Conservation (phyloP, 2,113 vertebrate genomes). For the Chionodraco myersi region DNA sequence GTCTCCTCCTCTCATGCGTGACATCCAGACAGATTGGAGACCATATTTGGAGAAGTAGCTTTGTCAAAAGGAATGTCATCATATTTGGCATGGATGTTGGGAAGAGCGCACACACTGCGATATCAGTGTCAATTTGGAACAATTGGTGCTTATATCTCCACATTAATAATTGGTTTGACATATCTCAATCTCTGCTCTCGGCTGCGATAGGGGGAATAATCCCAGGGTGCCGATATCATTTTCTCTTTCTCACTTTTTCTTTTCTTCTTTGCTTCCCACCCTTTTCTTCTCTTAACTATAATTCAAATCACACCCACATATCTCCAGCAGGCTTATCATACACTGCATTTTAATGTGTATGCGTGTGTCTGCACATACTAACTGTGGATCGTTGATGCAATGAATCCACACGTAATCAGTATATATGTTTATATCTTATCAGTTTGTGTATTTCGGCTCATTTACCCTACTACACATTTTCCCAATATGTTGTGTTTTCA, state of each 20-base stretch:
- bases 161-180: slow-evolving; percentile 63
- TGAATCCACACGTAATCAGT: background rate
- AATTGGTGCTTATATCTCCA: slow-evolving; percentile 62
- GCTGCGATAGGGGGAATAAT: slow-evolving; percentile 34
- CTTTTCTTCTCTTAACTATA: background rate
- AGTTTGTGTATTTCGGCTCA: background rate
- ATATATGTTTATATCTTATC: slow-evolving; percentile 1
- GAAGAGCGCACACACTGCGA: slow-evolving; percentile 53
- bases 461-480: background rate
- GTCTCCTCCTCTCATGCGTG: slow-evolving; percentile 64
- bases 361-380: background rate
- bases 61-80: slow-evolving; percentile 72
- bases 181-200: slow-evolving; percentile 58
- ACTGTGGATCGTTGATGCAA: background rate
- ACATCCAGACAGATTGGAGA: slow-evolving; percentile 77
- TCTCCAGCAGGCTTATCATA: slow-evolving; percentile 17
- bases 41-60: slow-evolving; percentile 69
- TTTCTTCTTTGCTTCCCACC: slow-evolving; percentile 2
- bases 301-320: slow-evolving; percentile 16
- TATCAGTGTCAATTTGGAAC: slow-evolving; percentile 58
- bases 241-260: background rate
- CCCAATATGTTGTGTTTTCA: background rate
- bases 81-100: slow-evolving; percentile 58
- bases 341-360: background rate
- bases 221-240: slow-evolving; percentile 28